Percentiles rank a stretch among this genome's conserved stretches.
Evolutionary conservation across 2,797 vertebrate species (phyloP).

Genomic region (Enteromius paludinosus): DNA sequence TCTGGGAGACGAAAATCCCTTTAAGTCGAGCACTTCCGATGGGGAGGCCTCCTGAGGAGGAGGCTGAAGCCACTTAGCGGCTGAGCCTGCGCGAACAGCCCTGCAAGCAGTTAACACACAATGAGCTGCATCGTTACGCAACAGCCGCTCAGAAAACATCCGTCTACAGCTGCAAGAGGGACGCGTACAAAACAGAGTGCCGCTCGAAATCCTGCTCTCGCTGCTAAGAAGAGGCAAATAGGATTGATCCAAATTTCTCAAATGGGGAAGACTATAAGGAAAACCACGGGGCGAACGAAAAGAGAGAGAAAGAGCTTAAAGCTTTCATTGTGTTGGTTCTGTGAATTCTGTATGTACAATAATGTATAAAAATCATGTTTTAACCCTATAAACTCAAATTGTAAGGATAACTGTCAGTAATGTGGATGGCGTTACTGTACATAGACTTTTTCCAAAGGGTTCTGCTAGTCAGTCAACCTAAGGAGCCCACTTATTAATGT

Average conservation of each 20-base stretch:
- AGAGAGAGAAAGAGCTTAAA: not conserved
- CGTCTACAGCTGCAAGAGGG: conserved; percentile 63
- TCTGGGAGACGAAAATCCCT: conserved; percentile 60
- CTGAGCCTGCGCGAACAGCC: conserved; percentile 61
- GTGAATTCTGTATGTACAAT: not conserved
- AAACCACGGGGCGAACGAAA: conserved; percentile 17
- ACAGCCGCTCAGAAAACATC: conserved; percentile 65
- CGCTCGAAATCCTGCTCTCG: conserved; percentile 61
- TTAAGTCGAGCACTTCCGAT: conserved; percentile 63
- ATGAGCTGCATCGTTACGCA: conserved; percentile 70
- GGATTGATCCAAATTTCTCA: conserved; percentile 53
- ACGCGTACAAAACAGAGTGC: conserved; percentile 60
- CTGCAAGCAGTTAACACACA: conserved; percentile 69
- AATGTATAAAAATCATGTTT: not conserved
- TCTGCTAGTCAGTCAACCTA: not conserved
- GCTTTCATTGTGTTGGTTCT: not conserved
- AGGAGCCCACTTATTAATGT: not conserved
- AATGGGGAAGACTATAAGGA: conserved; percentile 42
- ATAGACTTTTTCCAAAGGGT: not conserved
- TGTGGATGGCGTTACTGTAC: not conserved
- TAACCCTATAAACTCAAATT: not conserved
- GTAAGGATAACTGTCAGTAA: not conserved
- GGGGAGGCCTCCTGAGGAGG: conserved; percentile 63
- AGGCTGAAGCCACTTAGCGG: conserved; percentile 68
- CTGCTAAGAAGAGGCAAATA: conserved; percentile 53